Base-by-base conservation (phyloP, 2,797 vertebrate species). In the Acrossocheilus wenchowensis region DNA sequence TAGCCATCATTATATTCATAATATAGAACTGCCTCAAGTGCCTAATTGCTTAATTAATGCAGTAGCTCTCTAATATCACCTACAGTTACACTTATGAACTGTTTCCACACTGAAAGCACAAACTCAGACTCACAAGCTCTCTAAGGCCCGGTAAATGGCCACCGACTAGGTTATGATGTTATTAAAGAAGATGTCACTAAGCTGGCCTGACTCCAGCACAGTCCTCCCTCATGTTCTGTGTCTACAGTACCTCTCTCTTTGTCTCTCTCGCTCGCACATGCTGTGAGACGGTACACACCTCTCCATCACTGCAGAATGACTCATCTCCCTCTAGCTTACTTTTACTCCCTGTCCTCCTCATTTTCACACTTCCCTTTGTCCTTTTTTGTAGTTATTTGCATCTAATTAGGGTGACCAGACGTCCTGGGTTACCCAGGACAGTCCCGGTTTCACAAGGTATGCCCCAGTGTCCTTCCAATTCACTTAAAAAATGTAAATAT, bases 141-240 rank as follows among this genome's bases (percentile, higher is more conserved):
- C 60, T 52, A 23, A 50, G 45, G 45, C 9, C 43, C 14, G 10
- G 82, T 45, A 69, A 71, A 71, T 60, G 52, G n/a, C 36, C 64
- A 41, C 50, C n/a, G 84, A 60, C 66, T 71, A 39, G 71, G 69
- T 86, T 81, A 64, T 66, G 68, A 86, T 81, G 57, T 64, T 78
- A 86, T 81, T 85, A 79, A 85, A 72, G 84, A 72, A 85, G 78
- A 86, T 86, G 69, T 86, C 84, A 81, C 54, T 21, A 14, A 74
- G 23, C 84, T 86, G 84, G 78, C 84, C 30, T 64, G 81, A 41
- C 57, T 79, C 77, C 86, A 83, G 26, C 39, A 69, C 74, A 57
- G 66, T 81, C 36, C 30, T 80, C 74, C 54, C 39, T 48, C 39
- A 23, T 73, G 75, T 69, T 69, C 23, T 78, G 64, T 60, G 50